A percentile compares a stretch with the other conserved stretches of the same genome.
These are phyloP conservation scores for Notospermus geniculatus DNA, from an alignment of 1,140 invertebrate genomes.

Conservation along the genomic window DNA sequence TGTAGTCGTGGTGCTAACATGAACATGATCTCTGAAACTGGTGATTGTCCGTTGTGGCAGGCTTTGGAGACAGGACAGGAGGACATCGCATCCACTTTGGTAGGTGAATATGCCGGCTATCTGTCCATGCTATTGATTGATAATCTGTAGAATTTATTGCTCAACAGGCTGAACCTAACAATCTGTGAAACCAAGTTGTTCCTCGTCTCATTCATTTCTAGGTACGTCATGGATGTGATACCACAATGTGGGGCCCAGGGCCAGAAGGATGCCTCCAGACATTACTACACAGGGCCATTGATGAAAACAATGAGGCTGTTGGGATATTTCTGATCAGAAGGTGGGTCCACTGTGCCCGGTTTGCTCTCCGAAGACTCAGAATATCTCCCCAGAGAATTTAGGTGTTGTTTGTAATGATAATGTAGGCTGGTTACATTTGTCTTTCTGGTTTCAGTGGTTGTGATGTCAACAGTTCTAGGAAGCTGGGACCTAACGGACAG, in stretches of 20 bases:
- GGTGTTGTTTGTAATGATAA: slow-evolving; percentile 1
- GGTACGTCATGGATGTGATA: slow-evolving; percentile 65
- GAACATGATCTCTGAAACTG: slow-evolving; percentile 52
- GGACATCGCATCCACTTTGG: slow-evolving; percentile 79
- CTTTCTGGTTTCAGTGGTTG: slow-evolving; percentile 69
- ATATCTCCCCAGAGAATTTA: too few species aligned
- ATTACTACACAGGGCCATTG: slow-evolving; percentile 86
- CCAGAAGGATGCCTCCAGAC: slow-evolving; percentile 85
- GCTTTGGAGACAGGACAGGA: slow-evolving; percentile 81
- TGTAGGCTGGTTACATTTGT: too few species aligned
- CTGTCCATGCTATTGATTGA: background rate
- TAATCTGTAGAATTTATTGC: too few species aligned
- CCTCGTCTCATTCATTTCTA: slow-evolving; percentile 23
- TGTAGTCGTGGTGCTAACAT: slow-evolving; percentile 81
- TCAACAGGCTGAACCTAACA: too few species aligned
- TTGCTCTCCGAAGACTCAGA: slow-evolving; percentile 24
- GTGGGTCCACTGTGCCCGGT: slow-evolving; percentile 46
- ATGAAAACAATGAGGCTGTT: slow-evolving; percentile 83
- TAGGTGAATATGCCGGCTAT: slow-evolving; percentile 17
- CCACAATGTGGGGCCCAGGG: slow-evolving; percentile 83
- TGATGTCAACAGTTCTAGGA: slow-evolving; percentile 80
- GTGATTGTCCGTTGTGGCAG: slow-evolving; percentile 80
- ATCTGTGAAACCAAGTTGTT: too few species aligned
- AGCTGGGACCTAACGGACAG: slow-evolving; percentile 69
- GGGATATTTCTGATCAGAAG: slow-evolving; percentile 86